Percentiles rank a stretch among this genome's conserved stretches.
Conservation (phyloP, 2,888 invertebrate species). For the Falcaria lacertinaria region DNA sequence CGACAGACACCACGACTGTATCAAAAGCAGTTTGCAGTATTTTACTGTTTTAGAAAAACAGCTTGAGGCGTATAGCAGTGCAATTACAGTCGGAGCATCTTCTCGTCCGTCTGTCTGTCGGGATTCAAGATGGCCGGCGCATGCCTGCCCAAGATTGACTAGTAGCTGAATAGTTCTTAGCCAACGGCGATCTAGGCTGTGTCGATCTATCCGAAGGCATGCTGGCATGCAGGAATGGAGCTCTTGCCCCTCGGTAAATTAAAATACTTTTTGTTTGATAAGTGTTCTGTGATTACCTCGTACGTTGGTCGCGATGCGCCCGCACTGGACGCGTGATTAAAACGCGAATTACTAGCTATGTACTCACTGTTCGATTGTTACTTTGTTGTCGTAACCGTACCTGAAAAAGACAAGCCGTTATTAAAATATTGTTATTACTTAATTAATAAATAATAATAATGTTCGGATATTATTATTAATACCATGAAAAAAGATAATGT, state of each 20-base stretch:
- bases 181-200: slow-evolving; percentile 67
- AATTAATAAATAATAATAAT: neutral
- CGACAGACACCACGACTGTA: slow-evolving; percentile 17
- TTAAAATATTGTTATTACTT: neutral
- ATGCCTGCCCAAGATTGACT: slow-evolving; percentile 75
- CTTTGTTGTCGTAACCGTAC: neutral
- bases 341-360: slow-evolving; percentile 31
- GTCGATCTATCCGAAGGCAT: slow-evolving; percentile 56
- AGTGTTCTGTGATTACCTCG: slow-evolving; percentile 54
- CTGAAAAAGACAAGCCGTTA: neutral
- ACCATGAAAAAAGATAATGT: too few species aligned
- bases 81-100: slow-evolving; percentile 68
- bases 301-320: slow-evolving; percentile 42
- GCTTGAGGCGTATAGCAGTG: slow-evolving; percentile 62
- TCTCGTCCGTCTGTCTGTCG: slow-evolving; percentile 59
- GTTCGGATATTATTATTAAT: too few species aligned
- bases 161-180: slow-evolving; percentile 66
- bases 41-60: slow-evolving; percentile 63
- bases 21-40: slow-evolving; percentile 33
- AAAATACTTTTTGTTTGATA: slow-evolving; percentile 71
- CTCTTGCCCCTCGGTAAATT: slow-evolving; percentile 59
- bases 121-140: slow-evolving; percentile 66
- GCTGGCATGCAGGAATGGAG: slow-evolving; percentile 59
- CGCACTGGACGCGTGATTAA: slow-evolving; percentile 37
- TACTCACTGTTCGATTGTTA: slow-evolving; percentile 32